Percentiles rank a stretch among this genome's conserved stretches.
These are phyloP conservation scores for Nezara viridula DNA, from an alignment of 2,888 invertebrate species.

Conservation along the genomic window DNA sequence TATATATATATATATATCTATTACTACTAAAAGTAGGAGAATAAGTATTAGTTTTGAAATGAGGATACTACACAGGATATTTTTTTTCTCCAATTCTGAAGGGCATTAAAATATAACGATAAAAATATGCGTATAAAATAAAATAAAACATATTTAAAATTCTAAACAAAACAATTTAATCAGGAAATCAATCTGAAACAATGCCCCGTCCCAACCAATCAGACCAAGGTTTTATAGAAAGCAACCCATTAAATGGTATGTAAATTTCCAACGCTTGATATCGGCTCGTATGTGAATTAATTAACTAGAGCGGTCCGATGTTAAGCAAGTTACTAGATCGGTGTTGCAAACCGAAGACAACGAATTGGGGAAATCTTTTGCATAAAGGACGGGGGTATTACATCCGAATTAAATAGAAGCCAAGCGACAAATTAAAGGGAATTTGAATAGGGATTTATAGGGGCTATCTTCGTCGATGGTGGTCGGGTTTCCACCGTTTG, in stretches of 20 bases:
- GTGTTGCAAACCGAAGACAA: not conserved
- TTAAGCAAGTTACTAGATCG: constrained; percentile 4
- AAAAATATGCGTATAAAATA: not conserved
- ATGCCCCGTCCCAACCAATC: not conserved
- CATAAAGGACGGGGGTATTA: not conserved
- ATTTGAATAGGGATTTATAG: not conserved
- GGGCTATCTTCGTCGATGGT: not conserved
- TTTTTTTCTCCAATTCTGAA: too few relatives aligned
- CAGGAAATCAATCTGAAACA: not conserved
- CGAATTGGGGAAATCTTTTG: not conserved
- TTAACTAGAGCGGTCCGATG: not conserved
- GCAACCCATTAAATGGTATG: not conserved
- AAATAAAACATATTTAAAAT: not conserved
- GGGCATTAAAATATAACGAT: not conserved
- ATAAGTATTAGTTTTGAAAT: too few relatives aligned
- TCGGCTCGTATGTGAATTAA: not conserved
- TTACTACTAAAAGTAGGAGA: too few relatives aligned
- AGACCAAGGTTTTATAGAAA: not conserved
- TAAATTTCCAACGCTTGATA: not conserved
- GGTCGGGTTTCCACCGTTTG: not conserved
- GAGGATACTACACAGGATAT: too few relatives aligned
- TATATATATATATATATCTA: too few relatives aligned
- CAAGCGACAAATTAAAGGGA: constrained; percentile 30
- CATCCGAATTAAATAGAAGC: not conserved
- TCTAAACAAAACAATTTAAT: not conserved